Evolutionary conservation across 2,888 invertebrate genomes (phyloP), one percentile per base, ranked within the genome.

Genomic region (Argyresthia albistria): DNA sequence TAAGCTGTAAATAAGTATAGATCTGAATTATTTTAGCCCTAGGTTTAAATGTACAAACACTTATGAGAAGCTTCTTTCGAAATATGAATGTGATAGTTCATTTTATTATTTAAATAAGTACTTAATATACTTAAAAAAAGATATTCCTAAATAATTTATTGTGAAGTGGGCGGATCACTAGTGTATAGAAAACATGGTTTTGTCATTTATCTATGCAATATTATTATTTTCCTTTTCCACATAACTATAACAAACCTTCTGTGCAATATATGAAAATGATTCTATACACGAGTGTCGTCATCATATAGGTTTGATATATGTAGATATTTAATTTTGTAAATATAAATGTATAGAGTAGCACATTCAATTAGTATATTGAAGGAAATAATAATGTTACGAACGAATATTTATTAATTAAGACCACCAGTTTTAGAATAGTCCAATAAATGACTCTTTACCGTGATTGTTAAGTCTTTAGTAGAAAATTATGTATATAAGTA

Each of bases 81-180:
- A 76, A 79, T 63, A 64, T 87, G 80, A 84, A 86, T 87, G 87
- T 87, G 86, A 87, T 87, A 87, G 84, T 83, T 84, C 77, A 79
- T 77, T 78, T 75, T 81, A 69, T 69, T 69, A 76, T 76, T 76
- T 82, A 80, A 82, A 84, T 86, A 87, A 82, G 86, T 87, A 87
- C 81, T 83, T 86, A 83, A 82, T 80, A 73, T 74, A 76, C 72
- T 43, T 47, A 11, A 37, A 42, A n/a, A 37, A 12, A 73, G 79
- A 76, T 83, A 79, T 77, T 71, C 68, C 67, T 84, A 83, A 86
- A 84, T 84, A 84, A 87, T 86, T 87, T 87, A 84, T 84, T 84
- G 57, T 45, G 15, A n/a, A 35, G n/a, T n/a, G 59, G 62, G 63
- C 65, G 63, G 58, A 56, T 61, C 65, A 67, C 70, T 77, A 72